These are phyloP conservation scores for Hippoglossus hippoglossus DNA, from an alignment of 2,797 vertebrate species.

Conservation along the genomic window DNA sequence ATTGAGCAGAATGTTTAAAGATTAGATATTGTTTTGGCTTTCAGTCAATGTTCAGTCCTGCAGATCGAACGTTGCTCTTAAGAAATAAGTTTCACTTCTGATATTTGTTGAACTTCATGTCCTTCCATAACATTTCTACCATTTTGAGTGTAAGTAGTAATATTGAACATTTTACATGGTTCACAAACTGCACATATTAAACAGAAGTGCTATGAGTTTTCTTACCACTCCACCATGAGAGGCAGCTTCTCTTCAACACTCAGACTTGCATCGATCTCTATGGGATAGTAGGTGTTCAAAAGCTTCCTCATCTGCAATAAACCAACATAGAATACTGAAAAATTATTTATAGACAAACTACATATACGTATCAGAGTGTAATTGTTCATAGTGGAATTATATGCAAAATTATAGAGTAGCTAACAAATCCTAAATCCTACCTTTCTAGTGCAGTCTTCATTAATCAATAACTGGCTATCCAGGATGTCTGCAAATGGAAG, in stretches of 20 bases:
- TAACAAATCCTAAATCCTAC: conserved; percentile 25
- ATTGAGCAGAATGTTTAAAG: too few relatives aligned
- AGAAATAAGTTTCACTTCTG: too few relatives aligned
- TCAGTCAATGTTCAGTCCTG: too few relatives aligned
- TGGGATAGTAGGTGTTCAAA: conserved; percentile 90
- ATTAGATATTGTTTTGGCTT: too few relatives aligned
- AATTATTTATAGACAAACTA: too few relatives aligned
- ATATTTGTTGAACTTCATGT: too few relatives aligned
- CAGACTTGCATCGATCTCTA: conserved; percentile 88
- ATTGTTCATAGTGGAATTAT: background rate
- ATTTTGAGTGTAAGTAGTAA: too few relatives aligned
- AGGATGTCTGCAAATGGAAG: conserved; percentile 86
- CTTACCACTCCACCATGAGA: conserved; percentile 93
- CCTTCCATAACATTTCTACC: too few relatives aligned
- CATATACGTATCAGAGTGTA: too few relatives aligned
- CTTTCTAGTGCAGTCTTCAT: conserved; percentile 84
- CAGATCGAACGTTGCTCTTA: too few relatives aligned
- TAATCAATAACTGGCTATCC: conserved; percentile 86
- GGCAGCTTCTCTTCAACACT: conserved; percentile 88
- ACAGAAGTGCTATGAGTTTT: background rate
- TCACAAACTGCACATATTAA: too few relatives aligned
- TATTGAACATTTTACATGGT: too few relatives aligned
- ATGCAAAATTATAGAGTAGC: background rate
- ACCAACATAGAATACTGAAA: conserved; percentile 4
- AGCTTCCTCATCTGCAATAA: conserved; percentile 84